Evolutionary conservation across 2,888 invertebrate species (phyloP), one percentile per base, ranked within the genome.

Genomic region (Cotesia congregata): DNA sequence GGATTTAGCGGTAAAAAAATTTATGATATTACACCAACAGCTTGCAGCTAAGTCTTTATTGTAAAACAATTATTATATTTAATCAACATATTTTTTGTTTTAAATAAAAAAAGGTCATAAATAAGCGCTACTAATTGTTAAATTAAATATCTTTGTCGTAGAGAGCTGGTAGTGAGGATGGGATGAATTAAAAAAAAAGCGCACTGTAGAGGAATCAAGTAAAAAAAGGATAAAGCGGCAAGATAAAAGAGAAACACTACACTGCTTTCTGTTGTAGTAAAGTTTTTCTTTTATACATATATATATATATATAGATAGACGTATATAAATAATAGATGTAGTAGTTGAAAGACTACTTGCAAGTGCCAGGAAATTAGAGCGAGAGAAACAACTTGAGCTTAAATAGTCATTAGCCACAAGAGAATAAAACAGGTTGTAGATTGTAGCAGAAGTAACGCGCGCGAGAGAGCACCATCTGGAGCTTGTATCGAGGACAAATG

Each of bases 371-470:
- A 73, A 73, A 73, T 73, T 73, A 77, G 70, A 64, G 74, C 15
- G 65, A 70, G 73, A 69, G 74, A 71, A 77, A 60, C 64, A 69
- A 67, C 74, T 74, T 69, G 77, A 70, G 77, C 74, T 77, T 77
- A 77, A 74, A 74, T 77, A 73, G 73, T 77, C 74, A 70, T 77
- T 77, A 77, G 70, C 69, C 67, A 50, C 73, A 69, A 59, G 72
- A 60, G 74, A 70, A 77, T 74, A 68, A 71, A 77, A 74, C 59
- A 38, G 67, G 62, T 59, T 68, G 64, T 50, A 38, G 67, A 50
- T 59, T 68, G 64, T 67, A 62, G 65, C 69, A 73, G 20, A 73
- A 73, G 69, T 69, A 77, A 67, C 60, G 67, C n/a, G 65, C 17
- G 20, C 69, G 65, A 73, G 20, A 72, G 69, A 39, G 67, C 70